Evolutionary conservation across 2,113 vertebrate genomes (phyloP), one percentile per base, ranked within the genome.

Genomic region (Galemys pyrenaicus): DNA sequence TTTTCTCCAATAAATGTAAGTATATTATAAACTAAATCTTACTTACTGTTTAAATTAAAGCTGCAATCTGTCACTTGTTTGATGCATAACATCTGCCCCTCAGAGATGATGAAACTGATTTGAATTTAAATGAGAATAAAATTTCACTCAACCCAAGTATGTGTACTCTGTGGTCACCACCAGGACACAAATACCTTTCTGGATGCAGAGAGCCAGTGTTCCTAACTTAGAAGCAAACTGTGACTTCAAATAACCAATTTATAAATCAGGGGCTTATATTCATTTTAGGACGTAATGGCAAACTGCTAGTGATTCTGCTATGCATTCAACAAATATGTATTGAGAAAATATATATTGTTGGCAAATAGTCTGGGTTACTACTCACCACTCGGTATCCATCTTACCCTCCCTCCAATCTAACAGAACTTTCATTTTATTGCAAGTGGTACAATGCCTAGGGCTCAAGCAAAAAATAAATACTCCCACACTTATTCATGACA

Each of bases 11-110:
- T 79, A 92, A 91, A 74, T 70, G 67, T 20, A 97, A 95, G 62
- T 44, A 89, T 77, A 67, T 91, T 94, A 86, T 75, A 93, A 92
- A 79, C 64, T 71, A 95, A 92, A 65, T 92, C 81, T 93, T 96
- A 88, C 87, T 95, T 96, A 90, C 86, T 77, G 65, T 95, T 97
- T 96, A 95, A 96, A 93, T 95, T 86, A 91, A 95, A 87, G 24
- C 62, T 89, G 49, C 94, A 96, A 93, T 94, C 94, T 96, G 92
- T 96, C 89, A 94, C 73, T 97, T 92, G 51, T 88, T 96, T 95
- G 94, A 93, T 96, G 87, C 44, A 41, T 94, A 94, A 95, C 95
- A 94, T 96, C 93, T 95, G 94, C 74, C 92, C 84, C 91, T 94
- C 54, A 88, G 89, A 91, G 68, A 94, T 89, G 92, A 82, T 56